Evolutionary conservation across 2,797 vertebrate species (phyloP), one percentile per base, ranked within the genome.

Genomic region (Graptemys geographica): DNA sequence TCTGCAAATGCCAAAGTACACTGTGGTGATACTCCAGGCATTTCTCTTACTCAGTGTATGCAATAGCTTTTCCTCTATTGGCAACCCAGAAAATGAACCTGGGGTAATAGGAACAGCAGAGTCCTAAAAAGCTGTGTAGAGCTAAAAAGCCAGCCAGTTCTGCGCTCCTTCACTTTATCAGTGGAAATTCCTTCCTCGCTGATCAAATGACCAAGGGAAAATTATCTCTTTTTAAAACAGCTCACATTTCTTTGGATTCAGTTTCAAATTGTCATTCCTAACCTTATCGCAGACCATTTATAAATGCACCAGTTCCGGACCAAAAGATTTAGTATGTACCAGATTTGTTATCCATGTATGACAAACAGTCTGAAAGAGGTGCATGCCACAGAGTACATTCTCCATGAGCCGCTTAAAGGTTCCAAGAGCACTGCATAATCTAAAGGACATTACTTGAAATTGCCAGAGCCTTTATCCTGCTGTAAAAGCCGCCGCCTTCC

Each of bases 141-240:
- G 95, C 84, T 93, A 87, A 96, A 90, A 85, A 89, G 95, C 94
- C 95, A 96, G 92, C 81, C 51, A 5, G 88, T 95, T 94, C 95
- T 97, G 96, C 79, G 90, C 88, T 96, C 95, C 90, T 91, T 96
- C 21, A 56, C 92, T 96, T 97, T 97, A 97, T 97, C 97, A 97
- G 96, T 96, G 84, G 89, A 97, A 97, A 97, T 97, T 96, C 97
- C 93, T 97, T 97, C 90, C 96, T 96, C 0, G 2, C 95, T 96
- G 96, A 97, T 97, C 93, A 16, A 96, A 96, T 97, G 95, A 95
- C 94, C 83, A 0, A 93, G 93, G 90, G 86, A 95, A 97, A 97
- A 96, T 97, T 96, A 97, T 97, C 97, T 97, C 97, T 96, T 97
- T 97, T 96, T 96, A 97, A 97, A 97, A 97, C 97, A 97, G 96